Evolutionary conservation across 2,797 vertebrate species (phyloP), one percentile per base, ranked within the genome.

Genomic region (Poliocrania exsul): DNA sequence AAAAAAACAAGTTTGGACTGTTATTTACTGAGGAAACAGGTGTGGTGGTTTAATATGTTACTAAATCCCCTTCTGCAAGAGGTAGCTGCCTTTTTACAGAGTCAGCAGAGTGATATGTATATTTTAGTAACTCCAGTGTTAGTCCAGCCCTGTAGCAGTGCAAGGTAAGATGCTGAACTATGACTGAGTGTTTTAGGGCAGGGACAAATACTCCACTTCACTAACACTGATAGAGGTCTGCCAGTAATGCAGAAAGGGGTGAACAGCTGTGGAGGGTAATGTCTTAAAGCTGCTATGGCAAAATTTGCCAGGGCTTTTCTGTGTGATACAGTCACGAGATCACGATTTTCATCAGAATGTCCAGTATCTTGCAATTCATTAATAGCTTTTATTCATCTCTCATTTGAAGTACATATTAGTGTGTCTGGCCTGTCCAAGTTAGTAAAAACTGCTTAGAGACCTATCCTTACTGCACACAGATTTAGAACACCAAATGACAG

Each of bases 31-130:
- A 31, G 42, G 70, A 88, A 88, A 66, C 62, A 93, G 91, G 71
- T 93, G 91, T 89, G 92, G 89, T 91, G 40, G 74, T 73, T 96
- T 96, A 91, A 96, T 93, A 73, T 80, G 37, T 96, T 89, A 92
- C 91, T 93, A 85, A 93, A 87, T 87, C 47, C 47, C 31, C 20
- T 44, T 73, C 73, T 95, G 58, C 44, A 33, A 94, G 78, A 90
- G 66, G 81, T 93, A 84, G 54, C 66, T 90, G 70, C 73, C 35
- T 61, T 89, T 87, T 54, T 37, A 78, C 26, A 44, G 49, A 57
- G 28, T 88, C 73, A 92, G 56, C 78, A 81, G 56, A 66, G 56
- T 66, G 81, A 56, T 62, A 85, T 92, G 89, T 74, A 38, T 81
- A 8, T 13, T 38, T 66, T 58, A 82, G 47, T 35, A 57, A 35